A percentile compares a stretch with the other conserved stretches of the same genome.
Evolutionary conservation across 2,888 invertebrate genomes (phyloP).

Genomic region (Hybos culiciformis): DNA sequence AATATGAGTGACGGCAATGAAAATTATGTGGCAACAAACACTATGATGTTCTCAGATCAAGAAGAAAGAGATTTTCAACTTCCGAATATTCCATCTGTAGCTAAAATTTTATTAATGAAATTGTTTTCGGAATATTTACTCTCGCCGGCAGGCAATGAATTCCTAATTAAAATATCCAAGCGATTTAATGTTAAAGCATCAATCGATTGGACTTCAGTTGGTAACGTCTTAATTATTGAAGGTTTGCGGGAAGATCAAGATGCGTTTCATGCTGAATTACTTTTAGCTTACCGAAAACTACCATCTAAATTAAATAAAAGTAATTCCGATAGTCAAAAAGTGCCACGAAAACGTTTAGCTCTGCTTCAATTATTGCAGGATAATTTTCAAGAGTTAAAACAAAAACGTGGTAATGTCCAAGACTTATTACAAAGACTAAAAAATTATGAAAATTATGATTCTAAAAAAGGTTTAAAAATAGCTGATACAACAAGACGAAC

Average conservation of each 20-base stretch:
- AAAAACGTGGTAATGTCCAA: constrained; percentile 40
- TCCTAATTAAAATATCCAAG: constrained; percentile 32
- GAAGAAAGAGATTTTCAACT: constrained; percentile 10
- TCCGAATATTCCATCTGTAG: constrained; percentile 25
- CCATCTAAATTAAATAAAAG: constrained; percentile 20
- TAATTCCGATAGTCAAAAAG: constrained; percentile 21
- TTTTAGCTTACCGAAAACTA: constrained; percentile 30
- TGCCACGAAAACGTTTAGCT: constrained; percentile 27
- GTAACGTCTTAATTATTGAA: constrained; percentile 38
- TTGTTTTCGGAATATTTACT: constrained; percentile 38
- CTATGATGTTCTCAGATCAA: constrained; percentile 14
- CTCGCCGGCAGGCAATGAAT: constrained; percentile 37
- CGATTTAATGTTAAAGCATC: constrained; percentile 29
- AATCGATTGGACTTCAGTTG: constrained; percentile 32
- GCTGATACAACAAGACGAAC: constrained; percentile 38
- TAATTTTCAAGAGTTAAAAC: constrained; percentile 22
- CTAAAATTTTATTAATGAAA: constrained; percentile 39
- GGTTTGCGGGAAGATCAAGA: constrained; percentile 40
- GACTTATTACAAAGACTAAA: constrained; percentile 36
- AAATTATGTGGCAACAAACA: constrained; percentile 13
- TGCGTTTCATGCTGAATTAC: constrained; percentile 38
- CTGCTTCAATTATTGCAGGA: constrained; percentile 29
- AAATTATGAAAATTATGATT: constrained; percentile 36
- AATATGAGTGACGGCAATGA: not conserved
- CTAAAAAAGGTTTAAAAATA: constrained; percentile 31